phyloP scores from a whole-genome alignment of 2,113 vertebrate species.

The Amphilophus citrinellus region DNA sequence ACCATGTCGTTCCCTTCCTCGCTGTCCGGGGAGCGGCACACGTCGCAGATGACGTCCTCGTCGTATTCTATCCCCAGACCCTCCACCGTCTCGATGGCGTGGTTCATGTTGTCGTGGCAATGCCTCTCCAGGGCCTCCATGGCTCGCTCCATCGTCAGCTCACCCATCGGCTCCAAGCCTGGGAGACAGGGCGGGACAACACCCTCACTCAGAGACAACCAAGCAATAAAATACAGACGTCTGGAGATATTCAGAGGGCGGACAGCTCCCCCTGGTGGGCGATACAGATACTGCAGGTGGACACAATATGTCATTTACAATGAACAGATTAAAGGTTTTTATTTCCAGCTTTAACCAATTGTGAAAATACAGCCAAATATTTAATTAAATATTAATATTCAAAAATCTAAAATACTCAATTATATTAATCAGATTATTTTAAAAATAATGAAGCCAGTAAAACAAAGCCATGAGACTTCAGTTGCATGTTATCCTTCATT shows the following conservation, averaged over 20 bases:
- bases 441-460: too few relatives aligned
- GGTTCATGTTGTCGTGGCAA: conserved; percentile 96
- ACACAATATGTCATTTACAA: not conserved
- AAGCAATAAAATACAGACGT: not conserved
- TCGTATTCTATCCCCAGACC: conserved; percentile 98
- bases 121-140: conserved; percentile 94
- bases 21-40: conserved; percentile 96
- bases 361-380: not conserved
- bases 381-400: too few relatives aligned
- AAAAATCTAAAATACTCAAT: too few relatives aligned
- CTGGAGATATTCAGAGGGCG: not conserved
- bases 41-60: conserved; percentile 98
- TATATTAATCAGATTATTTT: not conserved
- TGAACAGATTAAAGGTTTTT: not conserved
- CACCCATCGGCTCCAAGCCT: conserved; percentile 90
- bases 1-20: conserved; percentile 99
- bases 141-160: conserved; percentile 93
- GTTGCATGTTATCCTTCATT: too few relatives aligned
- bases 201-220: not conserved
- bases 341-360: not conserved
- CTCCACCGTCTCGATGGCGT: conserved; percentile 97
- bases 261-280: not conserved
- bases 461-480: too few relatives aligned
- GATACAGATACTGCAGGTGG: not conserved
- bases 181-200: not conserved